A percentile compares a stretch with the other conserved stretches of the same genome.
These are phyloP conservation scores for Eristalinus sepulchralis DNA, from an alignment of 2,888 invertebrate species.

Conservation along the genomic window DNA sequence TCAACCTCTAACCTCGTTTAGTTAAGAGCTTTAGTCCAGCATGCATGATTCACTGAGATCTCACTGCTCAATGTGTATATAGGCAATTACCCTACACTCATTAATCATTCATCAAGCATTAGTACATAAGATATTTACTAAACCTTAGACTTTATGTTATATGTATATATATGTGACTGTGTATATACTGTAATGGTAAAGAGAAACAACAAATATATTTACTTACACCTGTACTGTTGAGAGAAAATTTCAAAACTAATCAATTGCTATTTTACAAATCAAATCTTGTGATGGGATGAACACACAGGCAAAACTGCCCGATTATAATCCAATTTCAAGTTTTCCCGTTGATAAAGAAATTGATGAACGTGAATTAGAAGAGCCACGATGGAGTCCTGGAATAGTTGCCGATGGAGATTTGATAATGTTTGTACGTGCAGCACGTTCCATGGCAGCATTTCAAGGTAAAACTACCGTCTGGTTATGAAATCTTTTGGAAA, in stretches of 20 bases:
- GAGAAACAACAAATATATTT: constrained; percentile 22
- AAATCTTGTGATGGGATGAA: constrained; percentile 66
- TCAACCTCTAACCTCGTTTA: background rate
- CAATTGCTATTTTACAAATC: constrained; percentile 70
- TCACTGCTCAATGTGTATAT: constrained; percentile 62
- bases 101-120: constrained; percentile 71
- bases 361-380: constrained; percentile 85
- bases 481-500: constrained; percentile 7
- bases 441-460: constrained; percentile 98
- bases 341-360: constrained; percentile 81
- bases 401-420: constrained; percentile 96
- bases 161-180: constrained; percentile 25
- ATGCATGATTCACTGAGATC: constrained; percentile 72
- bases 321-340: constrained; percentile 82
- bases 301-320: constrained; percentile 81
- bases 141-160: constrained; percentile 11
- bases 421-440: constrained; percentile 98
- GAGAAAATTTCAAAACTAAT: constrained; percentile 67
- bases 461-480: constrained; percentile 82
- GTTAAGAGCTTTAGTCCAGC: constrained; percentile 25
- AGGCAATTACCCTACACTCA: constrained; percentile 68
- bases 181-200: constrained; percentile 60
- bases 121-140: constrained; percentile 52
- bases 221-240: constrained; percentile 1
- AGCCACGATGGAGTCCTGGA: constrained; percentile 96